Base-by-base conservation (phyloP, 2,888 invertebrate species). In the Epirrita christyi region DNA sequence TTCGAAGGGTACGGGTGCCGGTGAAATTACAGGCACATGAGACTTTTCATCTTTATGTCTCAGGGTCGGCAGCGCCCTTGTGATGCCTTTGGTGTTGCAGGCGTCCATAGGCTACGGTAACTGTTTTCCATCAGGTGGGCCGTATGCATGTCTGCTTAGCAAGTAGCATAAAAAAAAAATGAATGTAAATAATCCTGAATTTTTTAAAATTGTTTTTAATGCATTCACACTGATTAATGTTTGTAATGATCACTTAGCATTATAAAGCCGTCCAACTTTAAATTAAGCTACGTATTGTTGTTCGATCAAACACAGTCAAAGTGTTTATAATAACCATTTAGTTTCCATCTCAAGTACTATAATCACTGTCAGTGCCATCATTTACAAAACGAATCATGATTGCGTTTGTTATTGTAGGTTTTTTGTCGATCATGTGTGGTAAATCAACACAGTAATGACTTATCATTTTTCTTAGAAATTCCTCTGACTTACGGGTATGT, bases 341-440 rank as follows among this genome's bases (percentile, higher is more conserved):
- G 50, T 49, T 40, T 32, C 32, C 40, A 38, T 38, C 36, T 36
- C n/a, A 36, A 14, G 38, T 40, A 40, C 29, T 40, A 37, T 47
- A 48, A 48, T 57, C 58, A 55, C 45, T 58, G 61, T 55, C 40
- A 53, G 50, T 48, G 51, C 51, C 51, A 61, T 55, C 48, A 51
- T 47, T 21, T 44, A 54, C 27, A 44, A 61, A 52, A 59, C 56
- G 59, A 49, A 46, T 45, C 47, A 44, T 49, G 49, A 48, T 59
- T 45, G 48, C 54, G 52, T 55, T 57, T 45, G 11, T 57, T 54
- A 61, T 56, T 61, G 52, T 49, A 55, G 10, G 15, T 43, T 64
- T 64, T 59, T 64, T 61, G 53, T 46, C 28, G 21, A 5, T 0
- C 8, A 28, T 34, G 29, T 38, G 53, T 47, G 44, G 55, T 44